Base-by-base conservation (phyloP, 2,888 invertebrate species). In the Nineta flava region DNA sequence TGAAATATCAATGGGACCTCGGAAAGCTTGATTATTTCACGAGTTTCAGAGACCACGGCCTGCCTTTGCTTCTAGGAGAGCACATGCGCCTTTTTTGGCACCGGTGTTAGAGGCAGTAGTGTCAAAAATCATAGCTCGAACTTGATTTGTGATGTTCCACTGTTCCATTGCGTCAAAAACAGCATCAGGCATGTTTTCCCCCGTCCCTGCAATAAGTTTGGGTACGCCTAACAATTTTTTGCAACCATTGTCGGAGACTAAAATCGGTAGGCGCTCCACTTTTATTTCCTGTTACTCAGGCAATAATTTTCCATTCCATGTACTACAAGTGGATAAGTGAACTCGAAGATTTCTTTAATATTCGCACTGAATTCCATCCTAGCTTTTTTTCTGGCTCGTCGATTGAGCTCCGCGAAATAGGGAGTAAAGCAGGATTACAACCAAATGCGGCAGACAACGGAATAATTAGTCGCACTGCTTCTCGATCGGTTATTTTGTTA, bases 171-270 rank as follows among this genome's bases (percentile, higher is more conserved):
- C 41, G 15, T 53, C 50, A 52, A 48, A 42, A 35, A 48, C 50
- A 48, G 48, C 40, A 19, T 43, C 26, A 10, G 52, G 48, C 16
- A n/a, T 15, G 6, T 42, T 35, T 44, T 48, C 46, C 2, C 52
- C 50, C 31, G 50, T 52, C 34, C 50, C 50, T 42, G 19, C 38
- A 21, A 2, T 10, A 38, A 53, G 38, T 50, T 53, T 53, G 47
- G 50, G 53, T 38, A 52, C 35, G 10, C 47, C 50, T 2, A 53
- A 32, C 31, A 53, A 46, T 47, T 53, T 52, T 34, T 46, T 42
- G 19, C 13, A 21, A 3, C 44, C 43, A 19, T 50, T 41, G 6
- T 17, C 45, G 3, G 38, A 46, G 3, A 44, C 47, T 2, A 53
- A 10, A 50, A 53, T 50, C 34, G 41, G 41, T n/a, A 50, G 26